These are phyloP conservation scores for Ictalurus furcatus DNA, from an alignment of 2,113 vertebrate species.

Conservation along the genomic window DNA sequence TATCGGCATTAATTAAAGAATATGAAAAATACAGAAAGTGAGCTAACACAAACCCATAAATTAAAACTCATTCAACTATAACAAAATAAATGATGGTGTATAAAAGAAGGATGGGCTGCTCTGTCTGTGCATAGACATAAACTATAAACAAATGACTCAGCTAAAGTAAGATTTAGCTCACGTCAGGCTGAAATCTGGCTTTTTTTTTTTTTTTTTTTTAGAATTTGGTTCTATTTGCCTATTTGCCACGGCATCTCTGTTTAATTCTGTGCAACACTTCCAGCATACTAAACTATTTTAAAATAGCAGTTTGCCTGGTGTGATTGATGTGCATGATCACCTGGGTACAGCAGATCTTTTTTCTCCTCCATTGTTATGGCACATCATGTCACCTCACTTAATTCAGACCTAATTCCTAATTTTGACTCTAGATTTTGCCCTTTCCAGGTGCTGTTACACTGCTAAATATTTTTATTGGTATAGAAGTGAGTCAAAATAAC, in stretches of 20 bases:
- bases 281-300: not conserved
- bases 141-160: not conserved
- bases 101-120: not conserved
- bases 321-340: not conserved
- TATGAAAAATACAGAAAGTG: not conserved
- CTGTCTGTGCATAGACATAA: not conserved
- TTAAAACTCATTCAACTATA: not conserved
- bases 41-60: not conserved
- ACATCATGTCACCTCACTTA: not conserved
- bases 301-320: not conserved
- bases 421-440: not conserved
- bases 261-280: not conserved
- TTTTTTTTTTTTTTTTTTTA: no score
- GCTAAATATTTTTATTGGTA: not conserved
- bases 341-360: not conserved
- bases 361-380: not conserved
- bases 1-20: not conserved
- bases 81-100: not conserved
- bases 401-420: not conserved
- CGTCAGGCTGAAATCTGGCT: not conserved
- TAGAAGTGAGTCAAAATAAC: not conserved
- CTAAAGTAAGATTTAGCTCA: conserved; percentile 2
- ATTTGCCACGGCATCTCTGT: not conserved
- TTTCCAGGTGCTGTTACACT: not conserved
- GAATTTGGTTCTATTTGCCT: not conserved